Evolutionary conservation across 2,888 invertebrate species (phyloP).

Genomic region (Marronus borbonicus): DNA sequence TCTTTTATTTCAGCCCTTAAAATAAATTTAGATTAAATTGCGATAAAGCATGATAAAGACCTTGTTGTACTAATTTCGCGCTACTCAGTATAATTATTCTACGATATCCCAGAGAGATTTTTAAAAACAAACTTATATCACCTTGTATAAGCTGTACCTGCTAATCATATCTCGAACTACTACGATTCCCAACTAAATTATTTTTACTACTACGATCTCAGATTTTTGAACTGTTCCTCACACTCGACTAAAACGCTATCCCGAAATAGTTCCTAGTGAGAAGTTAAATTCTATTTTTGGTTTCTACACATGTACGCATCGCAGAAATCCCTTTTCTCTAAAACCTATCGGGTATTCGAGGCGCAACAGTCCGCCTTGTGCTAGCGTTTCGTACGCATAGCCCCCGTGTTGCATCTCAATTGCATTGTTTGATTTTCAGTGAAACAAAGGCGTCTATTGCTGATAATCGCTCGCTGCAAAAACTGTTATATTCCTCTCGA

Average conservation of each 20-base stretch:
- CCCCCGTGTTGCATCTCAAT: not conserved
- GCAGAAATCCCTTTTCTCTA: not conserved
- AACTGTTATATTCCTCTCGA: not conserved
- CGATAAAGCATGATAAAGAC: no score
- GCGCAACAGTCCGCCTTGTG: constrained; percentile 7
- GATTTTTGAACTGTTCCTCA: not conserved
- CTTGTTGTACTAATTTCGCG: no score
- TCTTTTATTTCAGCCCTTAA: no score
- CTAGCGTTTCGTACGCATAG: not conserved
- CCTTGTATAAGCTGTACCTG: no score
- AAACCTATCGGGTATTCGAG: not conserved
- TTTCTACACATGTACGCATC: not conserved
- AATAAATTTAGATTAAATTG: no score
- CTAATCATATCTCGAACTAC: no score
- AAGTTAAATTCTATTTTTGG: no score
- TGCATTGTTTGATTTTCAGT: constrained; percentile 24
- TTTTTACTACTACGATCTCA: no score
- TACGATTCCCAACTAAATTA: no score
- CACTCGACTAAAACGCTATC: no score
- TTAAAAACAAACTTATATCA: not conserved
- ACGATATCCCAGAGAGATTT: not conserved
- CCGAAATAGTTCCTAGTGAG: no score
- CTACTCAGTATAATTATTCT: no score
- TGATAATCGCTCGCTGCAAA: not conserved
- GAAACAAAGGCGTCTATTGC: not conserved